A percentile compares a stretch with the other conserved stretches of the same genome.
Conservation (phyloP, 2,113 vertebrate species). For the Eclectus roratus region DNA sequence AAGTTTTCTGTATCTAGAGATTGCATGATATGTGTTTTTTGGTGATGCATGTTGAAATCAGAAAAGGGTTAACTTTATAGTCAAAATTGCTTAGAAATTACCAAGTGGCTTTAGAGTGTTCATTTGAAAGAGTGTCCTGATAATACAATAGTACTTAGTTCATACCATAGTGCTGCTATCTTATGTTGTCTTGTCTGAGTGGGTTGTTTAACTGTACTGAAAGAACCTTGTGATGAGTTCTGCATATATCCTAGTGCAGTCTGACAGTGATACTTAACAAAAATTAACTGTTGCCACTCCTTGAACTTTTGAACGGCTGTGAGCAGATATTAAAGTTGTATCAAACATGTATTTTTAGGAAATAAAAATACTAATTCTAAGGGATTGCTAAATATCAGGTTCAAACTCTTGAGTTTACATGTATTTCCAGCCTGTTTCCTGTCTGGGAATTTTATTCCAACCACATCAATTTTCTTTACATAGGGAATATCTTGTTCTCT, state of each 20-base stretch:
- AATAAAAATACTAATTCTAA: not conserved
- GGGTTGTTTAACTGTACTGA: not conserved
- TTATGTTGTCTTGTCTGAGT: not conserved
- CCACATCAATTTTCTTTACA: constrained; percentile 9
- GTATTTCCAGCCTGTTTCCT: not conserved
- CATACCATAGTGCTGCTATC: not conserved
- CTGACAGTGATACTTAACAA: not conserved
- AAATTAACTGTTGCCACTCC: not conserved
- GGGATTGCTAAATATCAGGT: not conserved
- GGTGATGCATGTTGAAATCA: not conserved
- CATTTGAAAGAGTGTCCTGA: not conserved
- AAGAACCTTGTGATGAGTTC: not conserved
- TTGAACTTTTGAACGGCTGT: not conserved
- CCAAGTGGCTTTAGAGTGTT: not conserved
- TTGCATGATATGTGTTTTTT: not conserved
- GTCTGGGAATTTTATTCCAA: not conserved
- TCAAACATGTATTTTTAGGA: not conserved
- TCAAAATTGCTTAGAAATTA: not conserved
- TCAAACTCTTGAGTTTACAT: not conserved
- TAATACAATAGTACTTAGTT: not conserved
- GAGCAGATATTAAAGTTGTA: not conserved
- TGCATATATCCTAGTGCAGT: not conserved
- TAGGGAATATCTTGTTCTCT: constrained; percentile 26
- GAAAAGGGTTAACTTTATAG: not conserved
- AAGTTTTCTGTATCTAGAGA: not conserved